A percentile compares a stretch with the other conserved stretches of the same genome.
These are phyloP conservation scores for Notarius quadriscutis DNA, from an alignment of 2,113 vertebrate genomes.

Conservation along the genomic window DNA sequence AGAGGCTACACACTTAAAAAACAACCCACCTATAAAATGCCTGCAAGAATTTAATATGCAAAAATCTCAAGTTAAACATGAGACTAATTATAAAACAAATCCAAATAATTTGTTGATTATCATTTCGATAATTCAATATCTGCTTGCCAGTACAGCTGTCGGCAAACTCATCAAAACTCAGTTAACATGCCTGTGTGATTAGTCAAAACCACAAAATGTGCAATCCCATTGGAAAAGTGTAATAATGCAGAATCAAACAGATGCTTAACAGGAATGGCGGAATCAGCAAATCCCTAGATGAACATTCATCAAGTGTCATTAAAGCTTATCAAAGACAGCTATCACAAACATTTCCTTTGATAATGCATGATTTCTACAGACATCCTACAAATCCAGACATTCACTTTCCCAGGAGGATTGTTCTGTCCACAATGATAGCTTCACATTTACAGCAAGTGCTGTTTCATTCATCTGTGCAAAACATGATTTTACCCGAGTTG, in stretches of 20 bases:
- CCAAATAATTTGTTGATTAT: not conserved
- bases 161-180: not conserved
- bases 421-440: not conserved
- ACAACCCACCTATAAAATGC: not conserved
- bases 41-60: not conserved
- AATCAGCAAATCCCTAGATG: not conserved
- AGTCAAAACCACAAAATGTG: not conserved
- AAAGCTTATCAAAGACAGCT: not conserved
- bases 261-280: not conserved
- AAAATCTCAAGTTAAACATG: not conserved
- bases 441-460: conserved; percentile 7
- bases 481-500: not conserved
- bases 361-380: not conserved
- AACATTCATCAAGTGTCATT: not conserved
- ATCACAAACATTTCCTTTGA: not conserved
- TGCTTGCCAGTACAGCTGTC: not conserved
- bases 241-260: not conserved
- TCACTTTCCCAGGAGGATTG: not conserved
- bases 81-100: not conserved
- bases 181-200: not conserved
- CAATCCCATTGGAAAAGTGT: not conserved
- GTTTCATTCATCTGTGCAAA: conserved; percentile 11
- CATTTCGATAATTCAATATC: not conserved
- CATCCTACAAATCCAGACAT: not conserved
- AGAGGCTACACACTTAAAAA: not conserved